Base-by-base conservation (phyloP, 1,140 invertebrate species). In the Micrasema minimum region DNA sequence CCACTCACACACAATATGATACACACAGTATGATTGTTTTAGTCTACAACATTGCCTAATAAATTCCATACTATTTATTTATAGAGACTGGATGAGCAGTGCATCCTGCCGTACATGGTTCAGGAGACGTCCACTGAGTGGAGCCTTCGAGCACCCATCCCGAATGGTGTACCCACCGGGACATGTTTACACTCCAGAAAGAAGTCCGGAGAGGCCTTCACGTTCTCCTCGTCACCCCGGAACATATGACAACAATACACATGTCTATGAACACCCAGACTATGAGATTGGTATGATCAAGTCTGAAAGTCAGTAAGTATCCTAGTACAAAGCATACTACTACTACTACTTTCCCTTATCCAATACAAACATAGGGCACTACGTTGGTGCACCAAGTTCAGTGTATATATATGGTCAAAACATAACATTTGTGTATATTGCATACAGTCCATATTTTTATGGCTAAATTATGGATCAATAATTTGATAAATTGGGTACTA, bases 131-230 rank as follows among this genome's bases (percentile, higher is more conserved):
- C 90, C 92, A 26, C 83, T 96, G 0, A 89, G 88, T 76, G 91
- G 91, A 50, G 94, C 94, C 45, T 95, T 93, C 81, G 92, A 91
- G 16, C 93, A 96, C 80, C 94, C 94, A 4, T 95, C 93, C n/a
- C 91, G 89, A 78, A 96, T 96, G 95, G 93, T 97, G 14, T 97
- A 97, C 83, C 95, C 95, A 59, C 93, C 93, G 12, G 93, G 92
- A 9, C 88, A 93, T 53, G 84, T 82, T 10, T 94, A 92, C 75
- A 93, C 92, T 1, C 93, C 93, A 2, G 89, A 92, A 78, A 79
- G 80, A 79, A 89, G 88, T 7, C 90, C 91, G 0, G 90, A 88
- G 76, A 82, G 80, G 53, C 79, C 83, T 69, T 79, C 75, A 66
- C 85, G 77, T 72, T 79, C 83, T 70, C 84, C 76, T 75, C 85